phyloP scores from a whole-genome alignment of 2,797 vertebrate species.

The Valencia hispanica region DNA sequence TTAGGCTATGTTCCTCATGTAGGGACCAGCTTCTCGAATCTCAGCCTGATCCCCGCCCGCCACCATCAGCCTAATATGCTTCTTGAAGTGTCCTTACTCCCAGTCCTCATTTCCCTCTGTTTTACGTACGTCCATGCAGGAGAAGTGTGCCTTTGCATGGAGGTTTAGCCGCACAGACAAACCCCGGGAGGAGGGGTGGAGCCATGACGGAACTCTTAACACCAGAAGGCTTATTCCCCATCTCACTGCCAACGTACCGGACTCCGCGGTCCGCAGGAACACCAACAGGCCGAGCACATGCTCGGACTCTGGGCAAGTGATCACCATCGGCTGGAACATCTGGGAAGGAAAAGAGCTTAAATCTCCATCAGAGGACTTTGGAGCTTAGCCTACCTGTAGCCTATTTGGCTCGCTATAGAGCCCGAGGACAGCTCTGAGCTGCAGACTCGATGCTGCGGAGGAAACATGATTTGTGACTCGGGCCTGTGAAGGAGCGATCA shows the following conservation, averaged over 20 bases:
- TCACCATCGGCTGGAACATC: not conserved
- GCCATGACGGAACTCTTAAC: conserved; percentile 69
- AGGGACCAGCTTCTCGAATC: not conserved
- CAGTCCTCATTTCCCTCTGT: conserved; percentile 37
- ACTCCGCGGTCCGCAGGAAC: conserved; percentile 11
- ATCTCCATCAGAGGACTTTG: conserved; percentile 19
- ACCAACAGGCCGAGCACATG: conserved; percentile 43
- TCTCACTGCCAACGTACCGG: conserved; percentile 61
- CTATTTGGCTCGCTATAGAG: not conserved
- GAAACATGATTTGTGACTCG: conserved; percentile 45
- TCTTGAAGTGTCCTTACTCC: not conserved
- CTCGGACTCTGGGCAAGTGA: conserved; percentile 13
- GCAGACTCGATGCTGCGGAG: conserved; percentile 4
- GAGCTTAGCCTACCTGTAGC: not conserved
- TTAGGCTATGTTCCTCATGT: not conserved
- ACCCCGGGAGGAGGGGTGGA: conserved; percentile 67
- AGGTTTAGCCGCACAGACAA: conserved; percentile 33
- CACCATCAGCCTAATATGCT: not conserved
- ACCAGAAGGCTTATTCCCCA: conserved; percentile 52
- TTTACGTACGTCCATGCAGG: conserved; percentile 51
- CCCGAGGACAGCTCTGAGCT: conserved; percentile 36
- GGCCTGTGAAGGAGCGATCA: conserved; percentile 37
- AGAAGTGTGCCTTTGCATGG: conserved; percentile 48
- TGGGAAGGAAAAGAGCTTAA: conserved; percentile 9
- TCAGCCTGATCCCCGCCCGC: not conserved